Evolutionary conservation across 2,888 invertebrate species (phyloP).

Genomic region (Axea sp.): DNA sequence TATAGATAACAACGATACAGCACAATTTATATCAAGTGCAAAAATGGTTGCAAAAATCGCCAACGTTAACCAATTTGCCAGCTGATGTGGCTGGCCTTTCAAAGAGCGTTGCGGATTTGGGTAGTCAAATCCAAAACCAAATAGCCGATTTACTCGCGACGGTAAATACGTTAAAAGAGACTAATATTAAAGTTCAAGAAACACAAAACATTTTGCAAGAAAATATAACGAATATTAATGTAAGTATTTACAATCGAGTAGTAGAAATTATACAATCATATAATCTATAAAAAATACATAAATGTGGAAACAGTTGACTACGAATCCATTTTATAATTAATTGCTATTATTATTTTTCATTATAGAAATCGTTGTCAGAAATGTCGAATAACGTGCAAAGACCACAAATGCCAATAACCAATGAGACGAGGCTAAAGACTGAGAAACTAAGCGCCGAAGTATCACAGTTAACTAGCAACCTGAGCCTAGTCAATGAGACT

Average conservation of each 20-base stretch:
- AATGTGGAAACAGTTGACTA: no score
- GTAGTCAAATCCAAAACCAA: no score
- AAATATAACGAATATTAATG: slow-evolving; percentile 74
- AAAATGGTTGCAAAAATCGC: slow-evolving; percentile 82
- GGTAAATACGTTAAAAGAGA: slow-evolving; percentile 75
- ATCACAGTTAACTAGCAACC: slow-evolving; percentile 75
- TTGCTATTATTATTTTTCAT: no score
- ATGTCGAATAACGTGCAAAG: slow-evolving; percentile 73
- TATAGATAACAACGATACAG: slow-evolving; percentile 79
- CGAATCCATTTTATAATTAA: no score
- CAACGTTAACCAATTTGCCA: slow-evolving; percentile 83
- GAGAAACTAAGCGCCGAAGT: slow-evolving; percentile 76
- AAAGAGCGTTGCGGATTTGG: slow-evolving; percentile 82
- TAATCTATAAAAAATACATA: no score
- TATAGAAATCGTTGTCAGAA: slow-evolving; percentile 72
- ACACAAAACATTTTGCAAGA: slow-evolving; percentile 73
- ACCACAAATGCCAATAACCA: slow-evolving; percentile 68
- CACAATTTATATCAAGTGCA: slow-evolving; percentile 81
- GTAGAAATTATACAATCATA: no score
- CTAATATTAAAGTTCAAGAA: slow-evolving; percentile 70
- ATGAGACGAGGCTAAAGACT: slow-evolving; percentile 76
- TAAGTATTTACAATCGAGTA: no score
- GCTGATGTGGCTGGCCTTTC: slow-evolving; percentile 81
- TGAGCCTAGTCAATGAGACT: slow-evolving; percentile 78
- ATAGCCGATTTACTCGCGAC: slow-evolving; percentile 79